phyloP scores from a whole-genome alignment of 2,888 invertebrate genomes.

The Prosapia bicincta region DNA sequence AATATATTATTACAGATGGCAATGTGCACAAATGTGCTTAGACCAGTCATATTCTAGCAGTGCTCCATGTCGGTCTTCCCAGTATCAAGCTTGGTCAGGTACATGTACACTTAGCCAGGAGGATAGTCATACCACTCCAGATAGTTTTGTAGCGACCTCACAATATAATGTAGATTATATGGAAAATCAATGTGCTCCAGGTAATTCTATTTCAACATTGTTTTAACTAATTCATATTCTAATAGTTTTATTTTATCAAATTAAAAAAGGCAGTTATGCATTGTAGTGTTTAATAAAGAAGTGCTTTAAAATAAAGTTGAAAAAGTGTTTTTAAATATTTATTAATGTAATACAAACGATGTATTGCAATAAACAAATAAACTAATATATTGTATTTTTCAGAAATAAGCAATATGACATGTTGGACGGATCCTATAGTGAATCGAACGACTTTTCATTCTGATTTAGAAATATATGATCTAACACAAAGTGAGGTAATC shows the following conservation, averaged over 20 bases:
- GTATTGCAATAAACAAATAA: no score
- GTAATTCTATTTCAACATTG: not conserved
- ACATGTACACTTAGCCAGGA: constrained; percentile 68
- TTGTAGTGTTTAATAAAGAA: no score
- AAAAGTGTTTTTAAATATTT: no score
- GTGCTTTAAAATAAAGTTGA: no score
- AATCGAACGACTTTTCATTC: constrained; percentile 38
- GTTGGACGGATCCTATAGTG: constrained; percentile 39
- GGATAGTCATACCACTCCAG: constrained; percentile 71
- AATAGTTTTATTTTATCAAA: no score
- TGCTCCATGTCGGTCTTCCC: constrained; percentile 52
- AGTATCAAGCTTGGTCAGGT: constrained; percentile 46
- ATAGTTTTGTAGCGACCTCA: constrained; percentile 67
- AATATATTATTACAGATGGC: constrained; percentile 33
- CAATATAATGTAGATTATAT: constrained; percentile 76
- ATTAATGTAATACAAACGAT: no score
- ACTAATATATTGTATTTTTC: not conserved
- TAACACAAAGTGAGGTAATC: constrained; percentile 37
- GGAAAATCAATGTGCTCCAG: constrained; percentile 69
- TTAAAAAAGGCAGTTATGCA: no score
- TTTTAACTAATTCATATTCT: no score
- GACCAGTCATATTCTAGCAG: constrained; percentile 10
- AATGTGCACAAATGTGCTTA: constrained; percentile 61
- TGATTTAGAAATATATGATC: constrained; percentile 37
- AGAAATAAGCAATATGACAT: constrained; percentile 22